Percentiles rank a stretch among this genome's conserved stretches.
Conservation (phyloP, 2,888 invertebrate species). For the Chymomyza amoena region DNA sequence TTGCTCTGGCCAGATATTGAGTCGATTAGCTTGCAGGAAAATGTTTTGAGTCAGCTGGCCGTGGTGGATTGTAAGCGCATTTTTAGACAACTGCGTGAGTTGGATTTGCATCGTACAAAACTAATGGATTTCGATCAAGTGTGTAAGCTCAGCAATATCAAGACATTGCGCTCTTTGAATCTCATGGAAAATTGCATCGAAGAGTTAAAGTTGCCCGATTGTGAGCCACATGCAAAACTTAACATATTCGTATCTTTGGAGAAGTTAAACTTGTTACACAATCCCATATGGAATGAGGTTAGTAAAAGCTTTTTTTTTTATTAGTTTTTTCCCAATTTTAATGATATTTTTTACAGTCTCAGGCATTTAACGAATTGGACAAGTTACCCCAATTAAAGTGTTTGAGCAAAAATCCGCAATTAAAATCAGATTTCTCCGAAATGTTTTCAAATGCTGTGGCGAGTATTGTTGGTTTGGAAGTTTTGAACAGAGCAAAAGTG, state of each 20-base stretch:
- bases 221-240: conserved; percentile 80
- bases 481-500: conserved; percentile 87
- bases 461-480: conserved; percentile 86
- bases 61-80: conserved; percentile 78
- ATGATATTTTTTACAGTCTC: conserved; percentile 83
- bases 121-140: conserved; percentile 88
- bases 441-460: conserved; percentile 89
- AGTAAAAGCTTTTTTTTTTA: conserved; percentile 71
- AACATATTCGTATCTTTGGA: conserved; percentile 84
- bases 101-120: conserved; percentile 89
- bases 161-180: conserved; percentile 81
- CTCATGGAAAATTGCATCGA: conserved; percentile 83
- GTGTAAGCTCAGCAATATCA: conserved; percentile 85
- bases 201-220: conserved; percentile 81
- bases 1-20: conserved; percentile 86
- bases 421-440: conserved; percentile 82
- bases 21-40: conserved; percentile 86
- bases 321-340: not conserved
- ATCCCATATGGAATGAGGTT: conserved; percentile 88
- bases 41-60: conserved; percentile 83
- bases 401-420: conserved; percentile 72
- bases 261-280: conserved; percentile 86
- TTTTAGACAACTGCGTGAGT: conserved; percentile 75
- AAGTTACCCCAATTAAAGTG: conserved; percentile 81
- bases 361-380: conserved; percentile 89